Base-by-base conservation (phyloP, 92 coral and sea anemone genomes). In the Scolanthus callimorphus region DNA sequence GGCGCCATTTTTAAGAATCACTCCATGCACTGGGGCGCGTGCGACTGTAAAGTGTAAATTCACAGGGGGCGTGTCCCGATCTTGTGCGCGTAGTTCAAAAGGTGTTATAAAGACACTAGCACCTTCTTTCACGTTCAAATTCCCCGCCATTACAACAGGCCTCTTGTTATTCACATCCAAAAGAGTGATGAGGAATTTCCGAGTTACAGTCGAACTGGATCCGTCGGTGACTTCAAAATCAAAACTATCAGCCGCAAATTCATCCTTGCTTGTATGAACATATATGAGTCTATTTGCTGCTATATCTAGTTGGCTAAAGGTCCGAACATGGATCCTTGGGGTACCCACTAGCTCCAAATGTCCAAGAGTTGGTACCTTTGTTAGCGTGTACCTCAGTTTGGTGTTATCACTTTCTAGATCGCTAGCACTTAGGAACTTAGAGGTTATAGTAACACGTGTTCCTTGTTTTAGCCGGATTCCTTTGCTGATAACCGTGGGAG, bases 161-260 rank as follows among this genome's bases (percentile, higher is more conserved):
- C 82, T 86, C 39, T 84, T 84, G 77, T 94, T 89, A 29, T 94
- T 77, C 17, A 76, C 86, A 60, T 94, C 79, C 1, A 89, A 60
- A 12, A 94, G 90, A 37, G 95, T 80, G 23, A 94, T 89, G 54
- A 73, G 54, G 63, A 94, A 89, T 34, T 67, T 65, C 17, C 75
- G 31, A 26, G 75, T 72, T 20, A 74, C 70, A 15, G 82, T 70
- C 3, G 57, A 60, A 60, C 77, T 85, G n/a, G 78, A 68, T 11
- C 96, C 99, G 65, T 94, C 99, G 13, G 94, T 75, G 17, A 94
- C 89, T 55, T 94, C 96, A 43, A 94, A 94, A 59, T 94, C 95
- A 74, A 94, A 94, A 17, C 88, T 81, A 57, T 94, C 99, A 2
- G 82, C 69, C 11, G 76, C 79, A 50, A 69, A 85, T 49, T 90